phyloP scores from a whole-genome alignment of 2,113 vertebrate genomes.

The Heterochromis multidens region DNA sequence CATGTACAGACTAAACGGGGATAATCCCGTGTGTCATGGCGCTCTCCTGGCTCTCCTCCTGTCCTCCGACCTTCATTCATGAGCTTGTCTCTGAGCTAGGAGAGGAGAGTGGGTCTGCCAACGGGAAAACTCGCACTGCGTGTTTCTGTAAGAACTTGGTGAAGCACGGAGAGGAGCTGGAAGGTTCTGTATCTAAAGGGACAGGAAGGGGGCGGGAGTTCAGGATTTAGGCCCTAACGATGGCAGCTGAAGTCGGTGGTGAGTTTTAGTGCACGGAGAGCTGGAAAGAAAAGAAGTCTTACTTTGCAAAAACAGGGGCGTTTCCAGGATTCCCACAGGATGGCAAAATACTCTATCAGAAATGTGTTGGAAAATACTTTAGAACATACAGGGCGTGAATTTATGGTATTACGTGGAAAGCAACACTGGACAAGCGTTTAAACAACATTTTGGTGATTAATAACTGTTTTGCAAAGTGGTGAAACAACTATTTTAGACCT shows the following conservation, averaged over 20 bases:
- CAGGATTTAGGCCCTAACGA: background rate
- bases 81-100: background rate
- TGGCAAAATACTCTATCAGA: too few species aligned
- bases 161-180: background rate
- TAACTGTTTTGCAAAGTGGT: too few species aligned
- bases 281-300: background rate
- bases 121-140: background rate
- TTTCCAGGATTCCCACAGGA: too few species aligned
- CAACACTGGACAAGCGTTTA: too few species aligned
- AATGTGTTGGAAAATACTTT: too few species aligned
- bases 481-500: too few species aligned
- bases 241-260: background rate
- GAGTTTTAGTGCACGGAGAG: background rate
- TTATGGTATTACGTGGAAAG: too few species aligned
- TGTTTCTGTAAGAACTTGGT: background rate
- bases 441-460: too few species aligned
- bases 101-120: background rate
- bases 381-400: too few species aligned
- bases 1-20: background rate
- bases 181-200: background rate
- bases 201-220: background rate
- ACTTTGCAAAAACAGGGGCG: too few species aligned
- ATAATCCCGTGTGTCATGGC: constrained; percentile 2
- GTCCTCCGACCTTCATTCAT: background rate
- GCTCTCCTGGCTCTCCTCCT: background rate